phyloP scores from a whole-genome alignment of 2,113 vertebrate genomes.

The Tragulus kanchil region DNA sequence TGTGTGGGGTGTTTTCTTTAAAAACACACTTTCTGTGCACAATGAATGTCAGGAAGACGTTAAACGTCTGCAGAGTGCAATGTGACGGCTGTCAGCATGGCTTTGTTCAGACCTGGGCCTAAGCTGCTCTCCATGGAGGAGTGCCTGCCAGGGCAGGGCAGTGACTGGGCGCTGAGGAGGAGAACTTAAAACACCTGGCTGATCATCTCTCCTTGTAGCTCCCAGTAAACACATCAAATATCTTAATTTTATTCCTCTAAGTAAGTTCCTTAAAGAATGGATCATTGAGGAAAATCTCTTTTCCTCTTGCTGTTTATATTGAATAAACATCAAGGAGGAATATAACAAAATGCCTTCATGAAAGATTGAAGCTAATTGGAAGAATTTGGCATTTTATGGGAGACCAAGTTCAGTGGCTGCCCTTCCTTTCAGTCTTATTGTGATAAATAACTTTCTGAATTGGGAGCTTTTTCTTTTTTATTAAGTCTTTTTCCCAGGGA shows the following conservation, averaged over 20 bases:
- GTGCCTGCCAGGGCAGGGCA: accelerated
- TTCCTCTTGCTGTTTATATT: neutral
- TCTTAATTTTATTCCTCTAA: neutral
- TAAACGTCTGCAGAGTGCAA: neutral
- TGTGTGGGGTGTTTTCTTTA: neutral
- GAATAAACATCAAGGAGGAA: neutral
- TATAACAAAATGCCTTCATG: neutral
- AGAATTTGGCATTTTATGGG: constrained; percentile 58
- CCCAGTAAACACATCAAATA: neutral
- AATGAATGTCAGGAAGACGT: neutral
- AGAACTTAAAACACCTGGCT: too few species aligned
- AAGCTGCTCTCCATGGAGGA: accelerated
- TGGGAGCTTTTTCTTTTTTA: too few species aligned
- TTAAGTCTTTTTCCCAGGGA: too few species aligned
- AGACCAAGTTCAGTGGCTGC: neutral
- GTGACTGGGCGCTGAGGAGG: neutral
- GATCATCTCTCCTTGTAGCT: neutral
- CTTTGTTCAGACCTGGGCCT: neutral
- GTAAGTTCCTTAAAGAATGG: neutral
- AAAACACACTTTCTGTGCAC: neutral
- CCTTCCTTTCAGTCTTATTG: constrained; percentile 5
- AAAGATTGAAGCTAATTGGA: neutral
- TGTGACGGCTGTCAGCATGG: neutral
- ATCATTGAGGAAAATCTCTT: neutral
- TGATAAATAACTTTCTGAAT: constrained; percentile 21